Evolutionary conservation across 2,888 invertebrate species (phyloP), one percentile per base, ranked within the genome.

Genomic region (Melitaea athalia): DNA sequence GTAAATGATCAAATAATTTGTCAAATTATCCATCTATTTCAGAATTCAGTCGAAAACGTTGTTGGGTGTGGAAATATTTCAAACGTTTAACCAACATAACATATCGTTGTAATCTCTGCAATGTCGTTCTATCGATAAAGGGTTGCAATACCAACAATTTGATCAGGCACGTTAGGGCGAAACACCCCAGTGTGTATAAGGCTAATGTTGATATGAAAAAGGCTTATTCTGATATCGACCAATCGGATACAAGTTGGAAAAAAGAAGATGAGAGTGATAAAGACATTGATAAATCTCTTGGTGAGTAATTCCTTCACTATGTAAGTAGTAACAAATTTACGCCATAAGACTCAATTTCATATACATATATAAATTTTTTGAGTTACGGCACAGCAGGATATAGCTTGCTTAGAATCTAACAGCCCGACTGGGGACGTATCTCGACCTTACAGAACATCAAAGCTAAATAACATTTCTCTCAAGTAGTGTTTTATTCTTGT

Each of bases 11-110:
- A n/a, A n/a, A n/a, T n/a, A n/a, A n/a, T n/a, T n/a, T n/a, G n/a
- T n/a, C n/a, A n/a, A 11, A 15, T 17, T 45, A 24, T 45, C 3
- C 72, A 53, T 57, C 1, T 66, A 61, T 84, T 83, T 6, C 83
- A 89, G 91, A 75, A 55, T 73, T 69, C 42, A 80, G 83, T 42
- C 85, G 91, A 49, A 89, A 85, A 78, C 81, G 91, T 50, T 92
- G 92, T 69, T 92, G 92, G 92, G 90, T 92, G 0, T 92, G 92
- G 92, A 92, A 92, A 67, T 91, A 92, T 73, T 92, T 92, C 52
- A 85, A 88, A 52, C 87, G 85, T 61, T 75, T 92, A 38, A 89
- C 87, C 76, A 88, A 82, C 72, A 86, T 88, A 0, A 89, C 91
- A 55, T 92, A 88, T 76, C 85, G 88, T 2, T 92, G 92, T 75